Conservation (phyloP, 2,888 invertebrate genomes). For the Hypselothyrea guttata region DNA sequence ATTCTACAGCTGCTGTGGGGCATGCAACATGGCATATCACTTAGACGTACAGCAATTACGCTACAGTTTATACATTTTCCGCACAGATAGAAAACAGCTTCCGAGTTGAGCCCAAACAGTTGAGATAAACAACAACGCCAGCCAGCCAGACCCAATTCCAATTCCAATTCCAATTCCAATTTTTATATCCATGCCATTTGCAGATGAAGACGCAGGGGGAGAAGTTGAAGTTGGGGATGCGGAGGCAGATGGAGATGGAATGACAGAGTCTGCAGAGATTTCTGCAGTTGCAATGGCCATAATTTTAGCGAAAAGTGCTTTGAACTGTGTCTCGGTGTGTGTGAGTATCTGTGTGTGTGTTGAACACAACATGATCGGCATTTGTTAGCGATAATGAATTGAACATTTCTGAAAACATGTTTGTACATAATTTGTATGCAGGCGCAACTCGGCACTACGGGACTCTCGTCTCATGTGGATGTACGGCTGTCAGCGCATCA, state of each 20-base stretch:
- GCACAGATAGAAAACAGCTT: slow-evolving; percentile 52
- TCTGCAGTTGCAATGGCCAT: slow-evolving; percentile 48
- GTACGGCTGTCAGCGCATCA: slow-evolving; percentile 20
- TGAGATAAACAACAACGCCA: no score
- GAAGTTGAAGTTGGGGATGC: no score
- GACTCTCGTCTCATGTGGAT: slow-evolving; percentile 28
- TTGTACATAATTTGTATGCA: slow-evolving; percentile 79
- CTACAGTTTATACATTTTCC: slow-evolving; percentile 17
- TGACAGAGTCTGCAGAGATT: background rate
- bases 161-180: slow-evolving; percentile 39
- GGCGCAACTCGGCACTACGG: slow-evolving; percentile 40
- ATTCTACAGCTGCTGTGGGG: background rate
- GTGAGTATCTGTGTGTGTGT: slow-evolving; percentile 42
- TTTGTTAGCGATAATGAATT: slow-evolving; percentile 79
- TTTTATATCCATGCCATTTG: slow-evolving; percentile 33
- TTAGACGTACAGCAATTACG: slow-evolving; percentile 61
- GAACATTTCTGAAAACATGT: slow-evolving; percentile 78
- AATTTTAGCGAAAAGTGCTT: slow-evolving; percentile 76
- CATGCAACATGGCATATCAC: slow-evolving; percentile 67
- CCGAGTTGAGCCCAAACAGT: slow-evolving; percentile 50
- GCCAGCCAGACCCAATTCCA: slow-evolving; percentile 12
- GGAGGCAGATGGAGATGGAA: no score
- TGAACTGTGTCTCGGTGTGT: slow-evolving; percentile 46
- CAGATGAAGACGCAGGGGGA: no score
- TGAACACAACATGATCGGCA: slow-evolving; percentile 77